phyloP scores from a whole-genome alignment of 2,797 vertebrate genomes.

The Lepilemur ruficaudatus region DNA sequence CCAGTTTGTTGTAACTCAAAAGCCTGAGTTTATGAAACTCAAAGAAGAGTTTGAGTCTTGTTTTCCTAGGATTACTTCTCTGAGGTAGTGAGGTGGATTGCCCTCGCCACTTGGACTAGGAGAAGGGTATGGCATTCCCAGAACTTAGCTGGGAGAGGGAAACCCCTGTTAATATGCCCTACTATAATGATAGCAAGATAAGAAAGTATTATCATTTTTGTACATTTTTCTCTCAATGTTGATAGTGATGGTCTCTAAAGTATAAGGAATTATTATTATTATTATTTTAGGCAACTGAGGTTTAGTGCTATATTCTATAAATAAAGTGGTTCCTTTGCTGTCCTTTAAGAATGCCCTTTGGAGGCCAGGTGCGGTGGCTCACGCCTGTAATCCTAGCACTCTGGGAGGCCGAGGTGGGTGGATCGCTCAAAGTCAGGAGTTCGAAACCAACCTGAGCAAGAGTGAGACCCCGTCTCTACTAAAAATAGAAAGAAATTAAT shows the following conservation, averaged over 20 bases:
- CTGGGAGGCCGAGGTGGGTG: too few species aligned
- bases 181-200: not conserved
- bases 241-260: not conserved
- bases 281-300: not conserved
- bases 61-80: not conserved
- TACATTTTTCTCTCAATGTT: not conserved
- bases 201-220: not conserved
- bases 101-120: not conserved
- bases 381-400: too few species aligned
- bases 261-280: not conserved
- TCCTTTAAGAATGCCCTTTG: constrained; percentile 2
- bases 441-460: too few species aligned
- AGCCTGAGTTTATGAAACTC: not conserved
- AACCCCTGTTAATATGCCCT: not conserved
- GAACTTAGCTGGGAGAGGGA: not conserved
- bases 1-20: not conserved
- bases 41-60: not conserved
- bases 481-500: too few species aligned
- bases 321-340: not conserved
- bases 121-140: not conserved
- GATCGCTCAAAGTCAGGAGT: too few species aligned
- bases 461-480: too few species aligned
- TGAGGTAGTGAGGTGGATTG: not conserved
- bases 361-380: not conserved
- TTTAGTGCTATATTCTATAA: not conserved